A percentile compares a stretch with the other conserved stretches of the same genome.
Evolutionary conservation across 2,888 invertebrate species (phyloP).

Genomic region (Tuta absoluta): DNA sequence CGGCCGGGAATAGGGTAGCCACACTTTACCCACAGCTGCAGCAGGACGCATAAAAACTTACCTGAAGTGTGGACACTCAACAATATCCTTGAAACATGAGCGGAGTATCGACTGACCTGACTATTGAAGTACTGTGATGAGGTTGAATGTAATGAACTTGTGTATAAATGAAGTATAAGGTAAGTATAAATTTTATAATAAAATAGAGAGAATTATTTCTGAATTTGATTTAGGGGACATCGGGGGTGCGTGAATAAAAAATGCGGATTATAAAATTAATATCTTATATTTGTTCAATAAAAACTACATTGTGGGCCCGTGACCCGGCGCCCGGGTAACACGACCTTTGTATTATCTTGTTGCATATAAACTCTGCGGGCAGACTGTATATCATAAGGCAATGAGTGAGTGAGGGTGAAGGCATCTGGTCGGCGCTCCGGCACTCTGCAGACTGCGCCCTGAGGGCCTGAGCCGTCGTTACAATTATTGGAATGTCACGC

Average conservation of each 20-base stretch:
- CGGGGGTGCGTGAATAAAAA: slow-evolving; percentile 47
- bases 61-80: not conserved
- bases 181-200: not conserved
- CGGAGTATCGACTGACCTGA: not conserved
- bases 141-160: not conserved
- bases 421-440: slow-evolving; percentile 49
- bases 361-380: slow-evolving; percentile 81
- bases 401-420: slow-evolving; percentile 72
- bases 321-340: slow-evolving; percentile 81
- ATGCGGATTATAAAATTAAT: slow-evolving; percentile 80
- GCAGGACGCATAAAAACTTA: slow-evolving; percentile 48
- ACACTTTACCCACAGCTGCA: slow-evolving; percentile 88
- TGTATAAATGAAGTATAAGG: not conserved
- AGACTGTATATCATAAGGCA: slow-evolving; percentile 76
- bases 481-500: slow-evolving; percentile 80
- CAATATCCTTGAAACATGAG: not conserved
- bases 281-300: slow-evolving; percentile 82
- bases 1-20: slow-evolving; percentile 83
- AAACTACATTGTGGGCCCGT: slow-evolving; percentile 81
- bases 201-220: not conserved
- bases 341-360: slow-evolving; percentile 81
- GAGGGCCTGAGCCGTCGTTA: slow-evolving; percentile 61
- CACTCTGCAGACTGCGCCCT: too few species aligned
- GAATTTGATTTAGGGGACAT: not conserved
- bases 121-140: too few species aligned